Evolutionary conservation across 2,113 vertebrate species (phyloP).

Genomic region (Acrocephalus kingi): DNA sequence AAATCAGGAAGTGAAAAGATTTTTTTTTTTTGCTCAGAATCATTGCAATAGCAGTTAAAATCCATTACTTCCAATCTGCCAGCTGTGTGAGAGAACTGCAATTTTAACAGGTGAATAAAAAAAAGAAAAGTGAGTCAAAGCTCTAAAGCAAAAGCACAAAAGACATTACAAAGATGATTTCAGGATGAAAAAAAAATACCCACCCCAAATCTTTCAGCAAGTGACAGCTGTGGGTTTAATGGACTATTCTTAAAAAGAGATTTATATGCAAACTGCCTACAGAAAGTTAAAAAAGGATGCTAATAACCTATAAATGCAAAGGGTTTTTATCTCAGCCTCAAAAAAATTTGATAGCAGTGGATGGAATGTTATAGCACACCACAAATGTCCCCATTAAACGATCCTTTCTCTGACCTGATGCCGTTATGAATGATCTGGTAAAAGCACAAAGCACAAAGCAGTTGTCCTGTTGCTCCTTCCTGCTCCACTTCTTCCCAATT

Average conservation of each 20-base stretch:
- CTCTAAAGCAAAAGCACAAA: constrained; percentile 42
- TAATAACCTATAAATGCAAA: constrained; percentile 12
- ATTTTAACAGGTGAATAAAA: constrained; percentile 54
- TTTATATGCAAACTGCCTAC: constrained; percentile 48
- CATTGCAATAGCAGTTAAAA: constrained; percentile 38
- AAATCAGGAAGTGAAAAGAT: neutral
- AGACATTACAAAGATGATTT: constrained; percentile 25
- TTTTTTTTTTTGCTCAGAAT: neutral
- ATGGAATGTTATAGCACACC: neutral
- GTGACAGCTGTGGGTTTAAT: constrained; percentile 55
- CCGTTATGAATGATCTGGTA: neutral
- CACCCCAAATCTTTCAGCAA: constrained; percentile 29
- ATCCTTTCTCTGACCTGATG: neutral
- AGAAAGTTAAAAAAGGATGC: constrained; percentile 18
- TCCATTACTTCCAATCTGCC: constrained; percentile 53
- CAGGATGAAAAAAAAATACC: constrained; percentile 10
- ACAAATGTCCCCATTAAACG: neutral
- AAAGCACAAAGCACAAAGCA: neutral
- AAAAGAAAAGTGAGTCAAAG: neutral
- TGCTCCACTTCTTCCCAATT: neutral
- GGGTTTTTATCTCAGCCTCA: constrained; percentile 11
- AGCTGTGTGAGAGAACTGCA: constrained; percentile 30
- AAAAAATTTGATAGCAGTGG: neutral
- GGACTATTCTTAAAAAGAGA: constrained; percentile 38
- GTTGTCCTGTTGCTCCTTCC: neutral